phyloP scores from a whole-genome alignment of 2,797 vertebrate species.

The Limosa lapponica region DNA sequence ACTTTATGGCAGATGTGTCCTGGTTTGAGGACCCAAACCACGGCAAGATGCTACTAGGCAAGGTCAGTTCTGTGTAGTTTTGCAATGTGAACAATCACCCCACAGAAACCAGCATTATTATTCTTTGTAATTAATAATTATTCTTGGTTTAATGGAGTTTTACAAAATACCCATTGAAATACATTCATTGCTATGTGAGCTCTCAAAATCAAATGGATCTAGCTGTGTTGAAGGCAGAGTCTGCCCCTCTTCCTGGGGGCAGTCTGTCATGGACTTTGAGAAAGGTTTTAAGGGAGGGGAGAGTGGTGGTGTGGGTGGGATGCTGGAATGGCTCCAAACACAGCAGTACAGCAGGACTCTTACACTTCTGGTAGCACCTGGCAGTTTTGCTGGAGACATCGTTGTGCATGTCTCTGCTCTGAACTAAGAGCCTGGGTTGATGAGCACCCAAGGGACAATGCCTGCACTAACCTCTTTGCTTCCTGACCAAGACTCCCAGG shows the following conservation, averaged over 20 bases:
- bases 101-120: not conserved
- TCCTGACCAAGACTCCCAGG: not conserved
- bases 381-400: not conserved
- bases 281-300: not conserved
- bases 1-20: not conserved
- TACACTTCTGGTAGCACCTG: not conserved
- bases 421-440: not conserved
- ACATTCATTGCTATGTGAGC: rapidly evolving
- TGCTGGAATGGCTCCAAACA: not conserved
- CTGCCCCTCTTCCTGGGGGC: not conserved
- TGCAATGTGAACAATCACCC: not conserved
- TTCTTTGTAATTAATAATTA: not conserved
- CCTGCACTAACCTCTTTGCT: not conserved
- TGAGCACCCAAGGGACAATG: not conserved
- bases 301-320: not conserved
- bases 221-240: not conserved
- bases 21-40: not conserved
- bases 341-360: not conserved
- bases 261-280: not conserved
- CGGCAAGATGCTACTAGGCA: not conserved
- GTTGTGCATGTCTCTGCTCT: not conserved
- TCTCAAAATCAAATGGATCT: not conserved
- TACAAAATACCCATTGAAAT: not conserved
- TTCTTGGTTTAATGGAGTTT: not conserved
- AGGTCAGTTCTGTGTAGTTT: not conserved